Conservation (phyloP, 2,797 vertebrate genomes). For the Poeciliopsis turneri region DNA sequence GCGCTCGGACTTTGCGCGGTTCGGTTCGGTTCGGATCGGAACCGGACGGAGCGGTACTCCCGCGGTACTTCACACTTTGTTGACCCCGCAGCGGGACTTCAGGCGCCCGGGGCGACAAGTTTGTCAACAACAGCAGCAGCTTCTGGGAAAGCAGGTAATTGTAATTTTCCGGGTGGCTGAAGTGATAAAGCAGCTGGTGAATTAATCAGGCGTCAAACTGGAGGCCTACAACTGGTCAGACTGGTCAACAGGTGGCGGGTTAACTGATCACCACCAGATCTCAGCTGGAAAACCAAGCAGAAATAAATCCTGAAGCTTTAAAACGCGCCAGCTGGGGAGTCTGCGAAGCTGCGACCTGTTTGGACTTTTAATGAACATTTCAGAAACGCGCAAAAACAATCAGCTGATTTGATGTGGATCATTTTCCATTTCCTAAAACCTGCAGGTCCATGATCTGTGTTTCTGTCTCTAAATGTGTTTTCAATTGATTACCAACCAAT, state of each 20-base stretch:
- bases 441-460: neutral
- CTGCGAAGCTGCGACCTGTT: neutral
- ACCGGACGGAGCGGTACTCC: neutral
- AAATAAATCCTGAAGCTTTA: neutral
- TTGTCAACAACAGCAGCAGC: slow-evolving; percentile 15
- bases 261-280: neutral
- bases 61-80: neutral
- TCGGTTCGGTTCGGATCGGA: neutral
- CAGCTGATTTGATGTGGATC: slow-evolving; percentile 22
- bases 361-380: slow-evolving; percentile 14
- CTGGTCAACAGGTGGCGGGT: slow-evolving; percentile 21
- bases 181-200: neutral
- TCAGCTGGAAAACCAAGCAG: too few species aligned
- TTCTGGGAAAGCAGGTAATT: slow-evolving; percentile 41
- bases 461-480: neutral
- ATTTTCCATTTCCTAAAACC: neutral
- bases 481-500: neutral
- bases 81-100: slow-evolving; percentile 12
- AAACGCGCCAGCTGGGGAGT: neutral
- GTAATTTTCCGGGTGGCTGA: neutral
- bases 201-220: neutral
- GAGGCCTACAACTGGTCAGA: slow-evolving; percentile 10
- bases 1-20: neutral
- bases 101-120: slow-evolving; percentile 11
- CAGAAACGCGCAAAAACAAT: slow-evolving; percentile 53